phyloP scores from a whole-genome alignment of 2,113 vertebrate species.

The Halcyon senegalensis region DNA sequence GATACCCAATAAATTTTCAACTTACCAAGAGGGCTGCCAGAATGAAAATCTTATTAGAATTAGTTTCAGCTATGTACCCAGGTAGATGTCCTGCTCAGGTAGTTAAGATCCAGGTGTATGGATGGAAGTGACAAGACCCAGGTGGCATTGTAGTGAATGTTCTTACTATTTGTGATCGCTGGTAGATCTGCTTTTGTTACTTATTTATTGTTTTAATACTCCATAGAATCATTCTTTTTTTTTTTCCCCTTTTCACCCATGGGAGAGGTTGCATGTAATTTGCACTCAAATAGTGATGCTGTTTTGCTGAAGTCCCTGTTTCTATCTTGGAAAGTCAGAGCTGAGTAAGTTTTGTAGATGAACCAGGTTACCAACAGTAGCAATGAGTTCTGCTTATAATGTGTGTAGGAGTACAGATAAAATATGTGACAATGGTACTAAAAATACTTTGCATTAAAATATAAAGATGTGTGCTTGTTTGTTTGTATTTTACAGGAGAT shows the following conservation, averaged over 20 bases:
- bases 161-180: background rate
- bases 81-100: background rate
- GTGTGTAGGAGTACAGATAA: background rate
- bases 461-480: background rate
- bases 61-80: background rate
- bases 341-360: background rate
- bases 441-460: background rate
- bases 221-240: background rate
- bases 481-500: slow-evolving; percentile 74
- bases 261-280: background rate
- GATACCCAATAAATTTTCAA: background rate
- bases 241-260: background rate
- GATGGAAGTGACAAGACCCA: background rate
- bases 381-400: background rate
- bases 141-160: background rate
- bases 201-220: background rate
- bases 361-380: background rate
- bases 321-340: background rate
- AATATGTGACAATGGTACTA: background rate
- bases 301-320: background rate
- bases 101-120: background rate
- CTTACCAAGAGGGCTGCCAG: background rate
- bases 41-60: background rate
- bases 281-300: background rate
- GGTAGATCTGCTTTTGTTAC: background rate